Evolutionary conservation across 1,140 invertebrate species (phyloP).

Genomic region (Lucilia cuprina): DNA sequence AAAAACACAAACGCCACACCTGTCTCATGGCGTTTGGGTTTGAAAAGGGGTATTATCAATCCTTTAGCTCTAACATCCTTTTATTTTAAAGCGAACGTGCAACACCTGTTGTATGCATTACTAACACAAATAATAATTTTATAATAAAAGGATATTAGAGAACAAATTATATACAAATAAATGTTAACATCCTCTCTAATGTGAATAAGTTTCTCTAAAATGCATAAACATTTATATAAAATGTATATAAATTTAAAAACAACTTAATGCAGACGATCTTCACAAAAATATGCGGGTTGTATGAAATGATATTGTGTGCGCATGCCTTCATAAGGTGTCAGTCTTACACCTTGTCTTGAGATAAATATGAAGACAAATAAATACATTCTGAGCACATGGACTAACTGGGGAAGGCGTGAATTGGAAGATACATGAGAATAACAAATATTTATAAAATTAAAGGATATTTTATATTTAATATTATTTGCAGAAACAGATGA

Average conservation of each 20-base stretch:
- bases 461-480: background rate
- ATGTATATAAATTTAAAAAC: background rate
- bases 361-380: background rate
- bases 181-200: background rate
- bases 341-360: background rate
- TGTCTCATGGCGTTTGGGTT: background rate
- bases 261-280: background rate
- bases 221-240: background rate
- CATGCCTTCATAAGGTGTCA: background rate
- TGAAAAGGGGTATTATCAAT: background rate
- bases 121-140: conserved; percentile 36
- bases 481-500: background rate
- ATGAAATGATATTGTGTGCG: background rate
- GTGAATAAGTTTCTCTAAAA: background rate
- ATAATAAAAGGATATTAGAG: background rate
- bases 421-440: background rate
- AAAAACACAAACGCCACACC: background rate
- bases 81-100: conserved; percentile 47
- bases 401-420: background rate
- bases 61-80: conserved; percentile 44
- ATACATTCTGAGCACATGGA: background rate
- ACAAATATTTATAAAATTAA: background rate
- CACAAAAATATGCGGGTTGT: background rate
- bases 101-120: conserved; percentile 56
- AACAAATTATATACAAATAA: background rate